These are phyloP conservation scores for Idaea straminata DNA, from an alignment of 2,888 invertebrate species.

Conservation along the genomic window DNA sequence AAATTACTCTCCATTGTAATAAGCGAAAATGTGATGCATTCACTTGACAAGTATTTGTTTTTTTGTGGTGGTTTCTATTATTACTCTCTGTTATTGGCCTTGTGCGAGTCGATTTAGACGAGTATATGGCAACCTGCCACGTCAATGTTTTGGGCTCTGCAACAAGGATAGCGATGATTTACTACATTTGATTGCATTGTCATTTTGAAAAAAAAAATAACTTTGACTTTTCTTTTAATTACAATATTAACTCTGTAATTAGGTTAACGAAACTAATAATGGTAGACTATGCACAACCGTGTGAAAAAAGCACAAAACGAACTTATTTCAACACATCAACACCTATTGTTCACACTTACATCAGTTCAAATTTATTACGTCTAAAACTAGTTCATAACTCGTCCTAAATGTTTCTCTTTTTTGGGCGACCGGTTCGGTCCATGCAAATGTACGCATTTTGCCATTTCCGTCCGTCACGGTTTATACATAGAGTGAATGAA, in stretches of 20 bases:
- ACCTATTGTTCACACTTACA: slow-evolving; percentile 51
- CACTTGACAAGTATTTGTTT: slow-evolving; percentile 33
- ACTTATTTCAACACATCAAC: slow-evolving; percentile 59
- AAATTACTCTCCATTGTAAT: background rate
- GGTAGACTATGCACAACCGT: slow-evolving; percentile 47
- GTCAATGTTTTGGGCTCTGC: slow-evolving; percentile 57
- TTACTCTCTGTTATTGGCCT: slow-evolving; percentile 68
- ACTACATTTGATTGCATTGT: slow-evolving; percentile 38
- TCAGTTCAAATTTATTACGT: slow-evolving; percentile 35
- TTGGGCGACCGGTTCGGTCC: slow-evolving; percentile 38
- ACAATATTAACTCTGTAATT: slow-evolving; percentile 69
- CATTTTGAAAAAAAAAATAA: slow-evolving; percentile 24
- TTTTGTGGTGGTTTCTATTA: slow-evolving; percentile 53
- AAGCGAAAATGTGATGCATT: slow-evolving; percentile 15
- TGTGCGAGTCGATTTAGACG: slow-evolving; percentile 63
- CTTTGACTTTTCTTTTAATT: slow-evolving; percentile 59
- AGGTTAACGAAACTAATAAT: slow-evolving; percentile 75
- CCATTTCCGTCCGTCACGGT: slow-evolving; percentile 74
- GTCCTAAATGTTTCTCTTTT: slow-evolving; percentile 39
- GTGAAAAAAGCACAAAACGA: slow-evolving; percentile 63
- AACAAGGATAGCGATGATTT: slow-evolving; percentile 54
- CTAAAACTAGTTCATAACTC: slow-evolving; percentile 28
- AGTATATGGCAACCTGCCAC: slow-evolving; percentile 67
- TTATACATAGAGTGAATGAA: slow-evolving; percentile 66
- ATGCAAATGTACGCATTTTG: slow-evolving; percentile 61